Percentiles rank a stretch among this genome's conserved stretches.
phyloP scores from a whole-genome alignment of 1,140 invertebrate genomes.

The Hypsibius dujardini region DNA sequence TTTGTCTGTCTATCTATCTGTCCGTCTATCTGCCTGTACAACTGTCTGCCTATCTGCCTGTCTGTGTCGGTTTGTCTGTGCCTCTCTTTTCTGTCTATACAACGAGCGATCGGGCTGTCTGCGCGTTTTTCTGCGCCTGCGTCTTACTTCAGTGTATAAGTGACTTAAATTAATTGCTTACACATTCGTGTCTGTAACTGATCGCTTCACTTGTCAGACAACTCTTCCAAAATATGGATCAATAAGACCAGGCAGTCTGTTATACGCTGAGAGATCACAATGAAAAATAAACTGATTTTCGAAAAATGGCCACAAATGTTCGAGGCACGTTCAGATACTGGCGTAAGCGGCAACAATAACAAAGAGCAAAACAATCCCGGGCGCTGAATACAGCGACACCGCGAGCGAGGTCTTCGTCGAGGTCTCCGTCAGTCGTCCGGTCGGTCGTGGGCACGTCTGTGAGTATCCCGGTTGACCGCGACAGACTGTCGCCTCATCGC shows the following conservation, averaged over 20 bases:
- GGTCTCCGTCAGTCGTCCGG: background rate
- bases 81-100: too few species aligned
- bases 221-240: background rate
- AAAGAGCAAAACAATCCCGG: background rate
- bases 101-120: too few species aligned
- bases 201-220: background rate
- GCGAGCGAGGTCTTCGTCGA: background rate
- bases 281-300: too few species aligned
- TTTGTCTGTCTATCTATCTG: too few species aligned
- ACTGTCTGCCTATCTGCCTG: too few species aligned
- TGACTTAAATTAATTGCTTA: background rate
- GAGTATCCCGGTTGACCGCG: background rate
- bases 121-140: too few species aligned
- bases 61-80: too few species aligned
- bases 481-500: background rate
- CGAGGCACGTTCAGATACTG: too few species aligned
- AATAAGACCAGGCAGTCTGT: too few species aligned
- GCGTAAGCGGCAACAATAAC: background rate
- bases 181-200: background rate
- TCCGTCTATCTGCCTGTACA: too few species aligned
- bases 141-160: background rate
- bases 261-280: too few species aligned
- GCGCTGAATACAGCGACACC: background rate
- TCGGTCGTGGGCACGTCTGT: background rate
- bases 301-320: too few species aligned